Conservation (phyloP, 2,113 vertebrate species). For the Oxyura jamaicensis region DNA sequence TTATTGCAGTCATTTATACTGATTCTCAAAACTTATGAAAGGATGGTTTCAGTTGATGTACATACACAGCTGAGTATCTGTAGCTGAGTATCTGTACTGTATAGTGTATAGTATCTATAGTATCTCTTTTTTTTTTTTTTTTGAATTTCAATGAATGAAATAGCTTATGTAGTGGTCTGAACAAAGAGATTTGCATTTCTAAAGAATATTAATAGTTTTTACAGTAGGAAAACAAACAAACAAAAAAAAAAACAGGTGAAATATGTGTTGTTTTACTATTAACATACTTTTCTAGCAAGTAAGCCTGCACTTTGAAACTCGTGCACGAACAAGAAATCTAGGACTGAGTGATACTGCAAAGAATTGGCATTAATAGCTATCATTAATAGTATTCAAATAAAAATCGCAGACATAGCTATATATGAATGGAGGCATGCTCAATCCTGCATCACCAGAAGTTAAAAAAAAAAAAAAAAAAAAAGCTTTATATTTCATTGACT, state of each 20-base stretch:
- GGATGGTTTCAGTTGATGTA: not conserved
- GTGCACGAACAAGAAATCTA: not conserved
- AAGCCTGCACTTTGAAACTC: not conserved
- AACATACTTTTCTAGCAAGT: not conserved
- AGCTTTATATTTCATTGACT: not conserved
- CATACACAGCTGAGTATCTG: not conserved
- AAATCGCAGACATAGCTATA: not conserved
- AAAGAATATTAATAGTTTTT: not conserved
- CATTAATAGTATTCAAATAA: not conserved
- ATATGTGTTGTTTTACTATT: not conserved
- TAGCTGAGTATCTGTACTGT: not conserved
- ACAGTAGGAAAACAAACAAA: not conserved
- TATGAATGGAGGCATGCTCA: not conserved
- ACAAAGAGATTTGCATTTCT: not conserved
- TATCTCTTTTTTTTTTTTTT: too few species aligned
- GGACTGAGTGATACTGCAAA: not conserved
- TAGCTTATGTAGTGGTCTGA: not conserved
- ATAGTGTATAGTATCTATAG: too few species aligned
- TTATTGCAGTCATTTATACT: not conserved
- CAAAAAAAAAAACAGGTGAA: not conserved
- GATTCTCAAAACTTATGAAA: not conserved
- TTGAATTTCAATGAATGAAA: not conserved
- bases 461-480: not conserved
- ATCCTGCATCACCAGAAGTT: not conserved
- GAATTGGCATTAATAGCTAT: not conserved